These are phyloP conservation scores for Coendou prehensilis DNA, from an alignment of 2,797 vertebrate species.

Conservation along the genomic window DNA sequence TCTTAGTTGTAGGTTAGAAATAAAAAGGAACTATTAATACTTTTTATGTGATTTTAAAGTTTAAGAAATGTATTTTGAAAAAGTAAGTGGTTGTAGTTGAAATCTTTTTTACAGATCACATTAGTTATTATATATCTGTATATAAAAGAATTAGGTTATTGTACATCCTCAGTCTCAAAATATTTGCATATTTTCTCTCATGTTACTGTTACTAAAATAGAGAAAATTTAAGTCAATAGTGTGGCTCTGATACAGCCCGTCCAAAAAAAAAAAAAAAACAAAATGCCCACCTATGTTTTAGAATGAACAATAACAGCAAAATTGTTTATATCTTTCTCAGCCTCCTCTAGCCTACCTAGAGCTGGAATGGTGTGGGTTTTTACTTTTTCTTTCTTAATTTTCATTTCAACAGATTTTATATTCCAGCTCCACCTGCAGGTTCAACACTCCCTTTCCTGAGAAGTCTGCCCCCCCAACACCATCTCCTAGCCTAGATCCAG, in stretches of 20 bases:
- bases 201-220: conserved; percentile 18
- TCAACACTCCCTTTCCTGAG: neutral
- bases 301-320: conserved; percentile 57
- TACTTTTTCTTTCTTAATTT: neutral
- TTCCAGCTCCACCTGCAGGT: neutral
- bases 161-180: neutral
- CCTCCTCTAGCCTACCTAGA: neutral
- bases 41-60: conserved; percentile 55
- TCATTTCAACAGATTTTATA: conserved; percentile 35
- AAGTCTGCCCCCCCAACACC: neutral
- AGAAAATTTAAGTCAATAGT: conserved; percentile 13
- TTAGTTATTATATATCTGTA: neutral
- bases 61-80: conserved; percentile 31
- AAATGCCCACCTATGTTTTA: neutral
- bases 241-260: neutral
- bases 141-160: conserved; percentile 30
- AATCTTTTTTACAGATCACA: neutral
- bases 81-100: conserved; percentile 12
- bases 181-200: neutral
- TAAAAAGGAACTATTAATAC: conserved; percentile 39
- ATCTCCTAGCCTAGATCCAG: neutral
- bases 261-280: neutral
- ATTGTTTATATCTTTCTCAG: neutral
- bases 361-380: neutral
- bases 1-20: neutral